Evolutionary conservation across 1,140 invertebrate genomes (phyloP).

Genomic region (Bombus sylvicola): DNA sequence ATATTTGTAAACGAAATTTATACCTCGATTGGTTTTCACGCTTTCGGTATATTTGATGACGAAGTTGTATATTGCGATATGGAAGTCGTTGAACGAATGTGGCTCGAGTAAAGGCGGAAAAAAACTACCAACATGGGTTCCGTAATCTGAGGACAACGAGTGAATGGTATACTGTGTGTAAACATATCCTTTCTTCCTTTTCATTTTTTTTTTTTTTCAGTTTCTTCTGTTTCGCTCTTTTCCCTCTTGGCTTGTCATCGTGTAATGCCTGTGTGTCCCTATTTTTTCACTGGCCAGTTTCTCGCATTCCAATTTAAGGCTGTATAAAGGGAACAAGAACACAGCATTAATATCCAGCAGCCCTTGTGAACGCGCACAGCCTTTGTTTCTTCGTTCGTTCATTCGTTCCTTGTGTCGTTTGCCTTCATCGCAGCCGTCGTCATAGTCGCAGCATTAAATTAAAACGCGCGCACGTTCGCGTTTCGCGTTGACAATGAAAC

Average conservation of each 20-base stretch:
- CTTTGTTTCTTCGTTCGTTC: constrained; percentile 52
- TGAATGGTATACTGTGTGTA: constrained; percentile 30
- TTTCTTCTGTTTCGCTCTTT: constrained; percentile 14
- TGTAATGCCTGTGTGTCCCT: constrained; percentile 99
- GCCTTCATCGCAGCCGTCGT: not conserved
- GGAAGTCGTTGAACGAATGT: not conserved
- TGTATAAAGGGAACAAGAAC: constrained; percentile 82
- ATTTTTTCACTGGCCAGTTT: constrained; percentile 99
- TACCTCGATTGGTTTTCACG: not conserved
- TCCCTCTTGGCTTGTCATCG: constrained; percentile 91
- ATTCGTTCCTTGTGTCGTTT: not conserved
- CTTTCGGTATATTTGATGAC: not conserved
- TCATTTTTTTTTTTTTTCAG: constrained; percentile 42
- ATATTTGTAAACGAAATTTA: too few species aligned
- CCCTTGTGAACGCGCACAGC: constrained; percentile 43
- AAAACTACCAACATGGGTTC: not conserved
- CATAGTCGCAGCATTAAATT: constrained; percentile 39
- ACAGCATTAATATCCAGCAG: constrained; percentile 73
- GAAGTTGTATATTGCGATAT: too few species aligned
- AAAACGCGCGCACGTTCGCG: constrained; percentile 10
- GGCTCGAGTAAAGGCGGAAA: not conserved
- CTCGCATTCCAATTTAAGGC: constrained; percentile 95
- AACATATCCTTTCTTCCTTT: constrained; percentile 60
- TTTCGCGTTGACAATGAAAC: constrained; percentile 10
- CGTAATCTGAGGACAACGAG: constrained; percentile 44